These are phyloP conservation scores for Propsilocerus akamusi DNA, from an alignment of 1,140 invertebrate species.

Conservation along the genomic window DNA sequence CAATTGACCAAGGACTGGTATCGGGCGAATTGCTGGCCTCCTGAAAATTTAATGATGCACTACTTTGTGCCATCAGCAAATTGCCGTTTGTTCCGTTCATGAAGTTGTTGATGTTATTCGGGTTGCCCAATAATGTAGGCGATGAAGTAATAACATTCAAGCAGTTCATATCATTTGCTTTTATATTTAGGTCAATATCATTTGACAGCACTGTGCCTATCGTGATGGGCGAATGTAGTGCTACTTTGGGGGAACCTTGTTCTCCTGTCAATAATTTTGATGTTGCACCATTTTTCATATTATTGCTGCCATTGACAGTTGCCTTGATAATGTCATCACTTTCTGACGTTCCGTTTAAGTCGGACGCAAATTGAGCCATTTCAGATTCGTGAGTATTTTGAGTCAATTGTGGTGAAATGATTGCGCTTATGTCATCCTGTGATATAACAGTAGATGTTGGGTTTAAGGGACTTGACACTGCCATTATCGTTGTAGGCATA, in stretches of 20 bases:
- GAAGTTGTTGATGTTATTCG: neutral
- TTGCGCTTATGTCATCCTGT: neutral
- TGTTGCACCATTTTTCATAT: neutral
- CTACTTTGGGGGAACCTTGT: neutral
- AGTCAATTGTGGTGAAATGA: too few species aligned
- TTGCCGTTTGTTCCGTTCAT: neutral
- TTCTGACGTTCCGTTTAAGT: neutral
- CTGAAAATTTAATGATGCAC: neutral
- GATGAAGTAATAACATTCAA: neutral
- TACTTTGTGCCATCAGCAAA: too few species aligned
- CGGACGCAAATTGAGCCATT: neutral
- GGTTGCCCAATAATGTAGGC: too few species aligned
- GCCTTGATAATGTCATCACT: neutral
- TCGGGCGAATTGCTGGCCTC: neutral
- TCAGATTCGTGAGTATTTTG: too few species aligned
- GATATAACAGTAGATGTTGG: neutral
- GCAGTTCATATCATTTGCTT: neutral
- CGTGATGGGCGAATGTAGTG: neutral
- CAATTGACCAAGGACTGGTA: neutral
- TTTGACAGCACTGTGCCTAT: neutral
- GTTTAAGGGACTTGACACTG: neutral
- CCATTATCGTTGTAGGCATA: neutral
- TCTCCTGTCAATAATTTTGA: neutral
- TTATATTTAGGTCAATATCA: neutral
- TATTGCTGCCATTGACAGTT: neutral